Conservation (phyloP, 2,113 vertebrate species). For the Oxygymnocypris stewartii region DNA sequence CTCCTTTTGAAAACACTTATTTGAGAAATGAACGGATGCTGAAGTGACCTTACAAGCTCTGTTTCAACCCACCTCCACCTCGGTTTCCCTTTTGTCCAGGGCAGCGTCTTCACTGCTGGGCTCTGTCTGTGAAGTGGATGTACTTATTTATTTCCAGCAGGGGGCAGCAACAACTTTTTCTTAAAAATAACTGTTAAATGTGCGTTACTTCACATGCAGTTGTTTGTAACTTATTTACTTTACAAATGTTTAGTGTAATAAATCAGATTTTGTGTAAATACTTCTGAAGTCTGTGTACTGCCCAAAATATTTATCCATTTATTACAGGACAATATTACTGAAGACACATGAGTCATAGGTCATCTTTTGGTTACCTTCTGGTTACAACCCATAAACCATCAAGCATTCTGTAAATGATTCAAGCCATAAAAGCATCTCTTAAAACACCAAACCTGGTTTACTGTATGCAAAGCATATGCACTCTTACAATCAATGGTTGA, state of each 20-base stretch:
- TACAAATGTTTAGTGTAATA: not conserved
- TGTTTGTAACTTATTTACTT: not conserved
- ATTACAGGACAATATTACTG: not conserved
- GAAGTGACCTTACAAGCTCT: not conserved
- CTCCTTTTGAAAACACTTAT: not conserved
- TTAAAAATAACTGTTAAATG: not conserved
- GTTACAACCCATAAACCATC: not conserved
- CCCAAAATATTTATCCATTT: not conserved
- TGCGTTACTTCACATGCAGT: not conserved
- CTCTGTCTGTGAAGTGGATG: slow-evolving; percentile 66
- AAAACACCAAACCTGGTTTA: slow-evolving; percentile 5
- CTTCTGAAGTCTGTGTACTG: not conserved
- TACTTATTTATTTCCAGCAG: slow-evolving; percentile 37
- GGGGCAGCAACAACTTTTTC: slow-evolving; percentile 51
- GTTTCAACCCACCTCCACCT: slow-evolving; percentile 85
- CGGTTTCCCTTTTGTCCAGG: slow-evolving; percentile 86
- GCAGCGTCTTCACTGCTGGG: slow-evolving; percentile 81
- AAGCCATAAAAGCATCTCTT: not conserved
- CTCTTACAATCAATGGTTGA: slow-evolving; percentile 85
- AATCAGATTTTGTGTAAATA: not conserved
- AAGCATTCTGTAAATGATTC: not conserved
- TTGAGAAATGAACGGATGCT: not conserved
- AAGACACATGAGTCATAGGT: not conserved
- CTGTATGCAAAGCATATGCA: slow-evolving; percentile 25
- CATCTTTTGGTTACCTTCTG: not conserved